A percentile compares a stretch with the other conserved stretches of the same genome.
phyloP scores from a whole-genome alignment of 2,797 vertebrate genomes.

The Dendrocincla tyrannina region DNA sequence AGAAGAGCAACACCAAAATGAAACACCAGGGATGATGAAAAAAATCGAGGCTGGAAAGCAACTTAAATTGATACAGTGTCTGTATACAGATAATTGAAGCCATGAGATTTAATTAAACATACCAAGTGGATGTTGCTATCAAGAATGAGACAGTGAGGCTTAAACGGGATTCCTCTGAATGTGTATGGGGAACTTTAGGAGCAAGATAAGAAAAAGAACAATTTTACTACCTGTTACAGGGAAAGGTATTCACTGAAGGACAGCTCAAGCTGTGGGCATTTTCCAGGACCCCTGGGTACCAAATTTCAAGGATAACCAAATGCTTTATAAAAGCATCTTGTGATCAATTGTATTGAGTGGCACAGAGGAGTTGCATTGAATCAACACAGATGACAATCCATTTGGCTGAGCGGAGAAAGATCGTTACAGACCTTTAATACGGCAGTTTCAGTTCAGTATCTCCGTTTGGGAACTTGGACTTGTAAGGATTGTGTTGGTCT shows the following conservation, averaged over 20 bases:
- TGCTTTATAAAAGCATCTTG: slow-evolving; percentile 20
- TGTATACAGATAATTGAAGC: slow-evolving; percentile 52
- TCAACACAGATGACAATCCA: slow-evolving; percentile 9
- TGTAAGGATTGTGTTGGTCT: neutral
- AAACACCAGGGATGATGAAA: neutral
- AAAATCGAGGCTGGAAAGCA: neutral
- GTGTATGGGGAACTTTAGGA: neutral
- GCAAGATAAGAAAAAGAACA: neutral
- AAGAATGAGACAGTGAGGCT: slow-evolving; percentile 15
- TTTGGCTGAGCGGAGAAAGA: slow-evolving; percentile 9
- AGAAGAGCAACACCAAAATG: neutral
- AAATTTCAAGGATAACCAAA: slow-evolving; percentile 34
- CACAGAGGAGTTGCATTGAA: slow-evolving; percentile 5
- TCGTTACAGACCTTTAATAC: slow-evolving; percentile 8
- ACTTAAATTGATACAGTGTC: slow-evolving; percentile 10
- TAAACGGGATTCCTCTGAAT: neutral
- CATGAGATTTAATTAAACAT: slow-evolving; percentile 55
- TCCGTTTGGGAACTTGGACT: neutral
- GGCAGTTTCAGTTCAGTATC: neutral
- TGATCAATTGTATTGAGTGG: slow-evolving; percentile 47
- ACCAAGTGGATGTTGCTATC: slow-evolving; percentile 29
- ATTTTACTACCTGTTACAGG: neutral
- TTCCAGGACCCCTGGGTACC: neutral
- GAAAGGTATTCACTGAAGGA: neutral
- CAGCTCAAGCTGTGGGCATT: neutral